A percentile compares a stretch with the other conserved stretches of the same genome.
phyloP scores from a whole-genome alignment of 2,113 vertebrate genomes.

The Copsychus sechellarum region DNA sequence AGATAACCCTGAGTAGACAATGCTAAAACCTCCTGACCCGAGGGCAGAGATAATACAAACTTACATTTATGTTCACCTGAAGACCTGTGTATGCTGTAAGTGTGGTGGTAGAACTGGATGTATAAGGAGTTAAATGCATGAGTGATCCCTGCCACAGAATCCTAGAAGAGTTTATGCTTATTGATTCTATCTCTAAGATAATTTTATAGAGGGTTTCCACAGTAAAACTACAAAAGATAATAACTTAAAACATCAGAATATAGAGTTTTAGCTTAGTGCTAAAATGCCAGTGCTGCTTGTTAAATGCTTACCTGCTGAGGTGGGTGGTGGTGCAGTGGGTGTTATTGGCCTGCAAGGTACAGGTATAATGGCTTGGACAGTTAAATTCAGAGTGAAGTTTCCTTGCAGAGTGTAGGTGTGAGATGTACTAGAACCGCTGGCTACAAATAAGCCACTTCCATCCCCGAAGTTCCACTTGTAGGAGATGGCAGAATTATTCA shows the following conservation, averaged over 20 bases:
- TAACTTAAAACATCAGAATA: background rate
- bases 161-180: background rate
- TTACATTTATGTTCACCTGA: background rate
- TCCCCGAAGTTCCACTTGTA: slow-evolving; percentile 92
- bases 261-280: background rate
- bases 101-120: background rate
- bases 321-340: slow-evolving; percentile 53
- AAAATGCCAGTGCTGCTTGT: background rate
- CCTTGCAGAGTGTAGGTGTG: slow-evolving; percentile 84
- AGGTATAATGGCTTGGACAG: slow-evolving; percentile 84
- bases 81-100: background rate
- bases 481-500: slow-evolving; percentile 81
- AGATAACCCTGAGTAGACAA: background rate
- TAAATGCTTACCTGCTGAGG: slow-evolving; percentile 57
- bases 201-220: background rate
- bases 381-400: slow-evolving; percentile 82
- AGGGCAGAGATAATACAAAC: background rate
- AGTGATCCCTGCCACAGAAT: background rate
- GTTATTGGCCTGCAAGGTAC: slow-evolving; percentile 78
- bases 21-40: background rate
- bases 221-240: background rate
- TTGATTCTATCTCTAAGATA: background rate
- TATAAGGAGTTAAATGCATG: background rate
- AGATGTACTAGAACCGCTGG: slow-evolving; percentile 73
- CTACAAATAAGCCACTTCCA: slow-evolving; percentile 85